Base-by-base conservation (phyloP, 2,113 vertebrate genomes). In the Galbula dea region DNA sequence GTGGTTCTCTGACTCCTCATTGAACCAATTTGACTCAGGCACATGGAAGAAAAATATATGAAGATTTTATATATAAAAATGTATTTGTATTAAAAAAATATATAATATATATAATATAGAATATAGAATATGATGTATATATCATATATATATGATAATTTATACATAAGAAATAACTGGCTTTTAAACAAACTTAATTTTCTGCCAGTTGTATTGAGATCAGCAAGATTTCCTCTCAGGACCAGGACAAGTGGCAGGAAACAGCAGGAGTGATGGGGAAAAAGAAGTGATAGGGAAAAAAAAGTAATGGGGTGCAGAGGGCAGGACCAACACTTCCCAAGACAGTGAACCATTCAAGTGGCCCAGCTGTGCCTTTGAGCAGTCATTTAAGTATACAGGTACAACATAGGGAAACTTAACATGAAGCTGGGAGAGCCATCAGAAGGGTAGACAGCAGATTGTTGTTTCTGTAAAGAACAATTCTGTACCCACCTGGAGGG, bases 1-100 rank as follows among this genome's bases (percentile, higher is more conserved):
- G 11, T 20, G 41, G n/a, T 83, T 32, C 65, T 68, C 36, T 37
- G n/a, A 48, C 30, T 67, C 24, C 73, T 63, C 18, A 30, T 30
- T 63, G 24, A 48, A 7, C 1, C 30, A 30, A 8, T 22, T 76
- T 0, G 0, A 54, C 9, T 54, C 34, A 65, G 17, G 77, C 12
- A 39, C n/a, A 30, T 54, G 16, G 34, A 84, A 80, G 26, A 73
- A 66, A 66, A 81, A 41, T n/a, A n/a, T 43, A 34, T 34, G 34
- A 52, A 58, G 7, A 7, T 61, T n/a, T 17, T 9, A 80, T 46
- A 52, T 27, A 80, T 7, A 10, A 6, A 26, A 6, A 26, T 24
- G 16, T 45, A 14, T 37, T 24, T n/a, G 18, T 15, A n/a, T 71
- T n/a, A n/a, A n/a, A n/a, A n/a, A n/a, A n/a, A 8, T 22, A 6